phyloP scores from a whole-genome alignment of 2,888 invertebrate genomes.

The Thera obeliscata region DNA sequence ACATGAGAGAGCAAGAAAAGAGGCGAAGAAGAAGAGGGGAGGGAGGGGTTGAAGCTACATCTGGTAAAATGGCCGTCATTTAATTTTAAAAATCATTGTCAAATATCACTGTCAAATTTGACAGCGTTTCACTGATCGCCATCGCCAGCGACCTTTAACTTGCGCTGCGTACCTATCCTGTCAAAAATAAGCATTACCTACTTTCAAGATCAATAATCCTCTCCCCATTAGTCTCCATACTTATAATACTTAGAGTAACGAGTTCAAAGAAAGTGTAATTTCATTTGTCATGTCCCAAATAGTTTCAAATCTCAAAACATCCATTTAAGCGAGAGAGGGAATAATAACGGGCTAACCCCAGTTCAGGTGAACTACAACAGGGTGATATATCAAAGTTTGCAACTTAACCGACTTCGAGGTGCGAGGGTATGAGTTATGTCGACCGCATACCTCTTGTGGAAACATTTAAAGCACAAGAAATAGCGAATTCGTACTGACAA shows the following conservation, averaged over 20 bases:
- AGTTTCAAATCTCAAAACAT: slow-evolving; percentile 38
- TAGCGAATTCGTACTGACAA: slow-evolving; percentile 21
- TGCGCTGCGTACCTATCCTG: too few species aligned
- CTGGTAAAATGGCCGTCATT: too few species aligned
- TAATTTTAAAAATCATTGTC: too few species aligned
- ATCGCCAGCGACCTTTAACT: too few species aligned
- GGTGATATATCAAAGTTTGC: slow-evolving; percentile 79
- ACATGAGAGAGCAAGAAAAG: too few species aligned
- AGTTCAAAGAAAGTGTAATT: background rate
- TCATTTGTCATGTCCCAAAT: slow-evolving; percentile 16
- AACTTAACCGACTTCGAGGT: slow-evolving; percentile 75
- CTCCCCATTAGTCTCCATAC: too few species aligned
- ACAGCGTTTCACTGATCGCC: too few species aligned
- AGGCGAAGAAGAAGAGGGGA: too few species aligned
- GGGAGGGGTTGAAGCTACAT: too few species aligned
- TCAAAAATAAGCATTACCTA: too few species aligned
- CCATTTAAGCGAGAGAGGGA: slow-evolving; percentile 37
- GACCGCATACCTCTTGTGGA: slow-evolving; percentile 65
- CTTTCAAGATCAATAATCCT: too few species aligned
- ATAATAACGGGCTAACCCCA: slow-evolving; percentile 46
- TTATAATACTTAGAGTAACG: background rate
- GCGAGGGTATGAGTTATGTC: slow-evolving; percentile 77
- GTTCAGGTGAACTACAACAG: slow-evolving; percentile 66
- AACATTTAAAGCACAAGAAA: slow-evolving; percentile 33
- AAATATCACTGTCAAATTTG: too few species aligned